Evolutionary conservation across 2,113 vertebrate genomes (phyloP).

Genomic region (Triplophysa tibetana): DNA sequence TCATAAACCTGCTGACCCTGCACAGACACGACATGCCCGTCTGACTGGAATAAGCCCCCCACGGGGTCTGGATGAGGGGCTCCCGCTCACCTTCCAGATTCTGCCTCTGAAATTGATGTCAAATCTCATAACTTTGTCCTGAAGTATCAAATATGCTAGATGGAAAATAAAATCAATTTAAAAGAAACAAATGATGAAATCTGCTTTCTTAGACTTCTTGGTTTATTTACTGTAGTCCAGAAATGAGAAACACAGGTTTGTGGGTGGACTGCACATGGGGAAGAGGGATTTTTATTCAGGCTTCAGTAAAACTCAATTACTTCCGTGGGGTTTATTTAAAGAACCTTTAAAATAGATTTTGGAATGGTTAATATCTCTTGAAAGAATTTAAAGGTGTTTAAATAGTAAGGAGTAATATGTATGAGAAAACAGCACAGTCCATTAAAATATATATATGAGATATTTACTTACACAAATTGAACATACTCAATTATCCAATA

Average conservation of each 20-base stretch:
- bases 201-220: constrained; percentile 16
- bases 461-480: no score
- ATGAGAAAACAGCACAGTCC: no score
- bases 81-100: constrained; percentile 20
- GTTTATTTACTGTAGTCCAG: constrained; percentile 6
- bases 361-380: not conserved
- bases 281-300: constrained; percentile 47
- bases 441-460: no score
- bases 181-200: constrained; percentile 7
- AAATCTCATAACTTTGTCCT: constrained; percentile 27
- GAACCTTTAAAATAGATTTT: no score
- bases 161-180: constrained; percentile 9
- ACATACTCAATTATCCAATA: no score
- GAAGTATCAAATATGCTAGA: constrained; percentile 32
- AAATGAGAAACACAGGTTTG: constrained; percentile 37
- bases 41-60: constrained; percentile 48
- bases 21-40: constrained; percentile 39
- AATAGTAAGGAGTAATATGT: not conserved
- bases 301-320: constrained; percentile 48
- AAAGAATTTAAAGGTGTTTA: not conserved
- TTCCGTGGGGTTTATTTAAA: no score
- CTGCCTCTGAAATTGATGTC: constrained; percentile 6
- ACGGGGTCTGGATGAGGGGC: constrained; percentile 38
- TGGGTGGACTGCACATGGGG: constrained; percentile 15
- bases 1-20: constrained; percentile 51